phyloP scores from a whole-genome alignment of 2,888 invertebrate genomes.

The Prenolepis imparis region DNA sequence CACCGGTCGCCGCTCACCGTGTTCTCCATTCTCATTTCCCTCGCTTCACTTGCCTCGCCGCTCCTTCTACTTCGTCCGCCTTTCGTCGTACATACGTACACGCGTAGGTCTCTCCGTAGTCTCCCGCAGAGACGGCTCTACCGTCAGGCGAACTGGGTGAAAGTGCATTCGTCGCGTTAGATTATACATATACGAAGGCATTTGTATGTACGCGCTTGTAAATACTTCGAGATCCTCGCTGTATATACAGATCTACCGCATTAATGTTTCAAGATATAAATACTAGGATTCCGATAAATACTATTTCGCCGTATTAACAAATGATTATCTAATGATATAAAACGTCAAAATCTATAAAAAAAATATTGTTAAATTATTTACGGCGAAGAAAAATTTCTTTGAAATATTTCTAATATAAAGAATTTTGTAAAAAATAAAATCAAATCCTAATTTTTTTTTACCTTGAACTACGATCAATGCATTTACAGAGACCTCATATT shows the following conservation, averaged over 20 bases:
- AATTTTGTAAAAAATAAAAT: not conserved
- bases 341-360: not conserved
- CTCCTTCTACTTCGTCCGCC: constrained; percentile 64
- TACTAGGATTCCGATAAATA: not conserved
- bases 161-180: constrained; percentile 14
- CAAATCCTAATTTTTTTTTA: not conserved
- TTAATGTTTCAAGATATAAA: not conserved
- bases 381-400: not conserved
- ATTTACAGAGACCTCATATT: constrained; percentile 18
- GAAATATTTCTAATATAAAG: not conserved
- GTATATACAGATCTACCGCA: not conserved
- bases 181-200: constrained; percentile 17
- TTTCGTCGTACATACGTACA: constrained; percentile 37
- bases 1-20: constrained; percentile 73
- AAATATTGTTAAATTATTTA: not conserved
- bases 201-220: not conserved
- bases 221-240: constrained; percentile 4
- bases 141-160: constrained; percentile 37
- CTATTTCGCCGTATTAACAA: not conserved
- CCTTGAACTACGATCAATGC: not conserved
- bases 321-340: not conserved
- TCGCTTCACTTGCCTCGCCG: constrained; percentile 72
- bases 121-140: constrained; percentile 38
- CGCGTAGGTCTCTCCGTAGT: not conserved
- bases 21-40: constrained; percentile 78